Base-by-base conservation (phyloP, 2,797 vertebrate genomes). In the Ctenochaetus hawaiiensis region DNA sequence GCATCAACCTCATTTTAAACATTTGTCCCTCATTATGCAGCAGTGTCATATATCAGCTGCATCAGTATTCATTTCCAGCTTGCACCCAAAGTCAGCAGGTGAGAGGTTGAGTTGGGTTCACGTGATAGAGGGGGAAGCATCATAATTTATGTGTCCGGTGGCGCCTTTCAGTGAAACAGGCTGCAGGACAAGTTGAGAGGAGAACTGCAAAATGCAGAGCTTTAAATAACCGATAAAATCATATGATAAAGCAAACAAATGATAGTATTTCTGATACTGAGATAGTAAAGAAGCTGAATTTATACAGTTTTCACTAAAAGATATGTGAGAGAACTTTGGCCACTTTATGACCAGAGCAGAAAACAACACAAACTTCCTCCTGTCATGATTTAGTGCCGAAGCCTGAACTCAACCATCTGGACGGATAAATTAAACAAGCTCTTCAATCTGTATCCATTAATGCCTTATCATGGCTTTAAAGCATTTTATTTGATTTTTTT, bases 11-110 rank as follows among this genome's bases (percentile, higher is more conserved):
- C 60, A 56, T 69, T 78, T 77, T 63, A 48, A 76, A 72, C 60
- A 63, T 49, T 26, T 71, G 41, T 69, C 43, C 43, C 66, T 80
- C 73, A 43, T 61, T 60, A 57, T 52, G 54, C 39, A 30, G 18
- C 30, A 23, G 43, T n/a, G 26, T 39, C 59, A 44, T 45, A 74
- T 7, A 57, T 77, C 47, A 23, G 30, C 11, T 43, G 54, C 66
- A 78, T 88, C 61, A 84, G 80, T 84, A 78, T 85, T 88, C 18
- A 79, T 83, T 60, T 70, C 45, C 56, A 22, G 69, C 48, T 65
- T 56, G 41, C 18, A 45, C 63, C 75, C 49, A 62, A 65, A 87
- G 73, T 81, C 69, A 81, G 51, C 67, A 74, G 59, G 72, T 48
- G 65, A 60, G 68, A 78, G 49, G 65, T 8, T 71, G 68, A 77